Base-by-base conservation (phyloP, 2,113 vertebrate species). In the Gymnogyps californianus region DNA sequence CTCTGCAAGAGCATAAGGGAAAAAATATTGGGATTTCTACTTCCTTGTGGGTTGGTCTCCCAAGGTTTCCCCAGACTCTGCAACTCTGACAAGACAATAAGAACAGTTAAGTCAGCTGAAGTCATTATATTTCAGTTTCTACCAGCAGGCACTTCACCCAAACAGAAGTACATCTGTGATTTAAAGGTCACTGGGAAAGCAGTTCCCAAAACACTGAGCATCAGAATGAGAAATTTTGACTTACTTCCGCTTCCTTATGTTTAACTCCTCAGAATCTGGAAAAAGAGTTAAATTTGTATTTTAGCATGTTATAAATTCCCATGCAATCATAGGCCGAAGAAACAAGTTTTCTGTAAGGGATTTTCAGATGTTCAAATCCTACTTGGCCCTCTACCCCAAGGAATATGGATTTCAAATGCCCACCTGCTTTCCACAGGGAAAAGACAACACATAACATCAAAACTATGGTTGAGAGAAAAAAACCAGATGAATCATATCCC, bases 171-270 rank as follows among this genome's bases (percentile, higher is more conserved):
- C 4, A 36, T 36, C 28, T 51, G 24, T 6, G 38, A 76, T 57
- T 57, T 65, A 79, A 82, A 58, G n/a, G 18, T 31, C 40, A 20
- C 3, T n/a, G 47, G n/a, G 70, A 79, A 86, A 93, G 84, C 24
- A 78, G 5, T 15, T 90, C 59, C 58, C 51, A 19, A 62, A 85
- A 57, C 6, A 52, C 8, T 20, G 16, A 90, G 61, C 26, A 67
- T n/a, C 55, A 32, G 29, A 83, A 70, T 13, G 11, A 75, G 64
- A 54, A n/a, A 47, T n/a, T 44, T 1, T 26, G 4, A 96, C 97
- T 98, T 97, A 99, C 99, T 98, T 98, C 93, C 99, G 95, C 70
- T 98, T 98, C 91, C 99, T 98, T 86, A 99, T 21, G 36, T 98
- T 98, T 18, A 97, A 78, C 51, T 98, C 98, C 16, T 90, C 92